phyloP scores from a whole-genome alignment of 1,140 invertebrate species.

The Pectinophora gossypiella region DNA sequence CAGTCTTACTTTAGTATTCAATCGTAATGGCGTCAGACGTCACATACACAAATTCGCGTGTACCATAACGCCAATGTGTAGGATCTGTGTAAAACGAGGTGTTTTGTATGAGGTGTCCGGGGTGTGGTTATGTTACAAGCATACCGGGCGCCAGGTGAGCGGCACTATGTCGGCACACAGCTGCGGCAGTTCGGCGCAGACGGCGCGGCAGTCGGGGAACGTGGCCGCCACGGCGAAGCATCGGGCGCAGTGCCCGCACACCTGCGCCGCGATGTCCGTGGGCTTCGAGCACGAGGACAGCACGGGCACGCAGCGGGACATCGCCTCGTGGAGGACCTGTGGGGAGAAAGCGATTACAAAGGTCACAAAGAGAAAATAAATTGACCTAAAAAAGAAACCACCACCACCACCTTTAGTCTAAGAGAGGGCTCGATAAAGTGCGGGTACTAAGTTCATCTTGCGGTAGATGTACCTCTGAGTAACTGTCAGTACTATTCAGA shows the following conservation, averaged over 20 bases:
- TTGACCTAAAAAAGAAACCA: background rate
- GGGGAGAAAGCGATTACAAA: background rate
- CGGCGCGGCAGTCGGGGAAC: conserved; percentile 93
- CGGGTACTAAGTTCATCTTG: too few relatives aligned
- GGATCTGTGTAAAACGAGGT: too few relatives aligned
- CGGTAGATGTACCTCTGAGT: too few relatives aligned
- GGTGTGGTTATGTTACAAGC: too few relatives aligned
- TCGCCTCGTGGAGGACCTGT: conserved; percentile 89
- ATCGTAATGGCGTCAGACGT: too few relatives aligned
- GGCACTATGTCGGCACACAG: conserved; percentile 88
- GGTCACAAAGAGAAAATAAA: background rate
- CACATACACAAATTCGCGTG: too few relatives aligned
- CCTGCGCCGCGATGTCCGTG: conserved; percentile 91
- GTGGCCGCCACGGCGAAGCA: conserved; percentile 97
- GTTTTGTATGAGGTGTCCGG: too few relatives aligned
- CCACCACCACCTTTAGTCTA: too few relatives aligned
- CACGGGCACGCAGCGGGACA: conserved; percentile 93
- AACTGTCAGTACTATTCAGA: too few relatives aligned
- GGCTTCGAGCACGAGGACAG: conserved; percentile 86
- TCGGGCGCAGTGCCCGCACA: conserved; percentile 93
- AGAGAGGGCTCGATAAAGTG: too few relatives aligned
- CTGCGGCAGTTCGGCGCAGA: conserved; percentile 90
- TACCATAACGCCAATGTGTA: too few relatives aligned
- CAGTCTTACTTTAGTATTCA: too few relatives aligned
- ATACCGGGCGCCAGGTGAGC: conserved; percentile 40